phyloP scores from a whole-genome alignment of 2,113 vertebrate genomes.

The Misgurnus mizolepis region DNA sequence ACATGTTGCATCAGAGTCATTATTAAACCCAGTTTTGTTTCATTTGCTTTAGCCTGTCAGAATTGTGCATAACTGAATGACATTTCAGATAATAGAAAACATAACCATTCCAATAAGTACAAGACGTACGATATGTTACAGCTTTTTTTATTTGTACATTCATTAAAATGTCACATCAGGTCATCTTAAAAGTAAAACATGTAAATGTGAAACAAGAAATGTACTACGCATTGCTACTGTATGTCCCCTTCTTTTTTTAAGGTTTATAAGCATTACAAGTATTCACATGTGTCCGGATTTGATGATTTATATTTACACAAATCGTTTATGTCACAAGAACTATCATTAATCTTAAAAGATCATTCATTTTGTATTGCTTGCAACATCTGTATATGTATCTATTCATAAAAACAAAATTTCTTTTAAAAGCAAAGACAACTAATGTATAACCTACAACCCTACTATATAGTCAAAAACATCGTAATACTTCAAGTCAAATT shows the following conservation, averaged over 20 bases:
- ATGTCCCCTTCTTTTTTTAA: neutral
- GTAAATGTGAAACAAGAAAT: constrained; percentile 10
- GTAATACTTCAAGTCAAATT: neutral
- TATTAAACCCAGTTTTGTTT: neutral
- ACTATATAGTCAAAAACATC: neutral
- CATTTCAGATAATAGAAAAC: neutral
- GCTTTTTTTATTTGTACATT: constrained; percentile 2
- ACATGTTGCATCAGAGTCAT: neutral
- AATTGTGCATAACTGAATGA: no score
- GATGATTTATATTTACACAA: constrained; percentile 22
- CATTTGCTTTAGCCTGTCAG: neutral
- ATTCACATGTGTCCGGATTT: neutral
- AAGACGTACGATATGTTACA: neutral
- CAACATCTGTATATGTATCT: neutral
- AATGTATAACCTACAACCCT: neutral
- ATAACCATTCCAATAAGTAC: neutral
- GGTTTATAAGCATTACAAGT: neutral
- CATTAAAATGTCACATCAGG: constrained; percentile 4
- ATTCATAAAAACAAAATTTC: neutral
- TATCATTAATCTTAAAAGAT: constrained; percentile 32
- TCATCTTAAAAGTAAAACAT: neutral
- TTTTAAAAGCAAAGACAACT: constrained; percentile 7
- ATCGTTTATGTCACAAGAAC: constrained; percentile 15
- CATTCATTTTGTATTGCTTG: constrained; percentile 25
- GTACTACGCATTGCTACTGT: neutral